Base-by-base conservation (phyloP, 2,888 invertebrate species). In the Drosophila anomelani region DNA sequence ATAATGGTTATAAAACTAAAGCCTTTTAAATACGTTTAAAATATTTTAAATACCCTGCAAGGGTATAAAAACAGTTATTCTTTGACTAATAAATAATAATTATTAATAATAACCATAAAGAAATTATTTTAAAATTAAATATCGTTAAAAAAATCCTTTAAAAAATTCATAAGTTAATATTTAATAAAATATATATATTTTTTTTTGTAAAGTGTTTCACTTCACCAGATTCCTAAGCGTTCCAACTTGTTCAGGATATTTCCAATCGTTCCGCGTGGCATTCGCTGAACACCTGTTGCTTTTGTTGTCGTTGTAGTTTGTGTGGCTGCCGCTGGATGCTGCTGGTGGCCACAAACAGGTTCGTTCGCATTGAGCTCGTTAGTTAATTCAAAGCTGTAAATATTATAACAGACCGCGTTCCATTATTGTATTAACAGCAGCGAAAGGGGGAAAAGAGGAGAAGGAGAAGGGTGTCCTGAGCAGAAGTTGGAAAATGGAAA, bases 341-440 rank as follows among this genome's bases (percentile, higher is more conserved):
- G 20, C 43, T 44, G 20, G 20, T 9, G 32, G 32, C 49, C 32
- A 10, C 20, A 49, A 73, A 79, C 81, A 75, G 78, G 80, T 85
- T 84, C 68, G 80, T 85, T 84, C 68, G 63, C 53, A 23, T 39
- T 23, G 67, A 76, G 87, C 88, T 88, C 87, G 88, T 85, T 88
- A 88, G 88, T 86, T 88, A 88, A 88, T 88, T 85, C 88, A 80
- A 78, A 81, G 87, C 84, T 87, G 87, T 87, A 88, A 87, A 88
- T 85, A 88, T 87, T 88, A 88, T 82, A 81, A 66, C 81, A 79
- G 79, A 77, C 76, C 80, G 77, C 79, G 73, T 87, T 88, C 77
- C 87, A 88, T 86, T 88, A 85, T 88, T 88, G 77, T 80, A 87
- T 79, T 88, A 88, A 76, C 79, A 70, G 69, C 81, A 53, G 62